Evolutionary conservation across 2,113 vertebrate species (phyloP).

Genomic region (Formicarius rufipectus): DNA sequence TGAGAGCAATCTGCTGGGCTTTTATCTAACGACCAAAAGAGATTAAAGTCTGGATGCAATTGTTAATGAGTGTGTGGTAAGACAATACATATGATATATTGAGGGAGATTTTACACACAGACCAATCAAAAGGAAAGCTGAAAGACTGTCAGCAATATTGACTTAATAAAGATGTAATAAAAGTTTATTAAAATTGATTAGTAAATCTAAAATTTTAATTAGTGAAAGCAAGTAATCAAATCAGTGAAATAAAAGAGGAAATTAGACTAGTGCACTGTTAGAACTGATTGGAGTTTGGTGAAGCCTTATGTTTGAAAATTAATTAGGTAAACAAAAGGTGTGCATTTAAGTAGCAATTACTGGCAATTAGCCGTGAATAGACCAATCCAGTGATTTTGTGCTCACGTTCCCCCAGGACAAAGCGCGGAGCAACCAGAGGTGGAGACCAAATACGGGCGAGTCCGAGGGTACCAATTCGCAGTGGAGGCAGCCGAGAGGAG

Average conservation of each 20-base stretch:
- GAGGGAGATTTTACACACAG: background rate
- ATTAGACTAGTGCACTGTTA: background rate
- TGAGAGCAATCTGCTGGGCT: background rate
- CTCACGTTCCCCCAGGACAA: background rate
- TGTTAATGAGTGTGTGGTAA: background rate
- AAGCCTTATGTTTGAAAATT: background rate
- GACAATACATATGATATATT: too few relatives aligned
- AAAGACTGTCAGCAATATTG: background rate
- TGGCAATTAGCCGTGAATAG: background rate
- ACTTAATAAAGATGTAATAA: background rate
- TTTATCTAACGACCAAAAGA: background rate
- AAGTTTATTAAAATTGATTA: background rate
- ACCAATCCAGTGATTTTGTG: background rate
- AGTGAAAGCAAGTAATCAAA: background rate
- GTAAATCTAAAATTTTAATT: too few relatives aligned
- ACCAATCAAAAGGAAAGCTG: background rate
- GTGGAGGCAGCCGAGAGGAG: constrained; percentile 71
- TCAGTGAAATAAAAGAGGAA: background rate
- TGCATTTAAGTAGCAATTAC: background rate
- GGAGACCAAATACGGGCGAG: constrained; percentile 70
- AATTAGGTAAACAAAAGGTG: background rate
- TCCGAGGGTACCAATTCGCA: constrained; percentile 69
- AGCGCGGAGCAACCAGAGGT: constrained; percentile 68
- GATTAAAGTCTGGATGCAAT: background rate
- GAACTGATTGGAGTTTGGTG: background rate